Base-by-base conservation (phyloP, 2,888 invertebrate genomes). In the Camponotus fellah region DNA sequence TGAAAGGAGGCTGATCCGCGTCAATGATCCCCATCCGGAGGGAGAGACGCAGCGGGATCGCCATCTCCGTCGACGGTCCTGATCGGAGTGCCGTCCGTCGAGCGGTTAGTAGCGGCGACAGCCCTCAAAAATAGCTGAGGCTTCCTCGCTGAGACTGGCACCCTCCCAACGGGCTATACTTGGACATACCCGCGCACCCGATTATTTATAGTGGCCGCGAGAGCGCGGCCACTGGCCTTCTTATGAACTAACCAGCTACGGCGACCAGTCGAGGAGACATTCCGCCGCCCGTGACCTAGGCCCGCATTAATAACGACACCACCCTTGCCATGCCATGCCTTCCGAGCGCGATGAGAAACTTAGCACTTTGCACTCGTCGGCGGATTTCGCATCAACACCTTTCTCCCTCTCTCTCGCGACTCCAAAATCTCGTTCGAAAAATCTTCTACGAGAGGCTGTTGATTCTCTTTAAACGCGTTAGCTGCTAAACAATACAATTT, bases 111-210 rank as follows among this genome's bases (percentile, higher is more conserved):
- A 88, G 93, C 93, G 91, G 93, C 94, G 93, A 94, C 93, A 94
- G 93, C 91, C 46, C 92, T 90, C 94, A 93, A 93, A 94, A 94
- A 94, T 94, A 94, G 93, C 93, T 91, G 93, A 93, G 90, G 93
- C 94, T 93, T 94, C 92, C 93, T 92, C 91, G 95, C 95, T 69
- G 77, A 95, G 95, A 95, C 96, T 97, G 97, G 97, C 97, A 95
- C 86, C 91, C 88, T 94, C 97, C 97, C 97, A 97, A 97, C 96
- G 96, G 96, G 96, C 97, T 97, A 97, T 97, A 97, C 97, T 97
- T 97, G 97, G 97, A 97, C 97, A 97, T 97, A 96, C 95, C 95
- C 95, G 96, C 93, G 96, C 95, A 72, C 96, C 95, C 95, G 95
- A 96, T 96, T 97, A 97, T 97, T 97, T 96, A 96, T 97, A 97